Percentiles rank a stretch among this genome's conserved stretches.
Conservation (phyloP, 2,113 vertebrate species). For the Gymnarchus niloticus region DNA sequence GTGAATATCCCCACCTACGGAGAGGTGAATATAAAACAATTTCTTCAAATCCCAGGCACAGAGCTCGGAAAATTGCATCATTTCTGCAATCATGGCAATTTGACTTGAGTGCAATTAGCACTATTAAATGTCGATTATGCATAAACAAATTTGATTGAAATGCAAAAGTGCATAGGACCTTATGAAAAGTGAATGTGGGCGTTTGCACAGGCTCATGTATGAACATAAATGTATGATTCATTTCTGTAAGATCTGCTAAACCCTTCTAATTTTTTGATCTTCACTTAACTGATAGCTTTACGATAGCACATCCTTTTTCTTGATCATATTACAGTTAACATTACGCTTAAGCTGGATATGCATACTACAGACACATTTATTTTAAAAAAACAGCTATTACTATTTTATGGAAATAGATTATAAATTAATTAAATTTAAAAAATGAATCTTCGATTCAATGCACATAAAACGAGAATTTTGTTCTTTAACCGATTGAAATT, state of each 20-base stretch:
- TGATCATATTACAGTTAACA: neutral
- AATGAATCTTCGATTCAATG: neutral
- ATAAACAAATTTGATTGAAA: constrained; percentile 92
- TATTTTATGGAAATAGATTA: neutral
- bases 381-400: neutral
- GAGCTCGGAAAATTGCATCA: constrained; percentile 89
- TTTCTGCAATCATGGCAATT: constrained; percentile 98
- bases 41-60: constrained; percentile 88
- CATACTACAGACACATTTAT: neutral
- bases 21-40: constrained; percentile 90
- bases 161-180: constrained; percentile 60
- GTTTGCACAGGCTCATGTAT: constrained; percentile 14
- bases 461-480: neutral
- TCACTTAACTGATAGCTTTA: neutral
- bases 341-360: neutral
- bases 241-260: constrained; percentile 16
- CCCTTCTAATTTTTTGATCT: neutral
- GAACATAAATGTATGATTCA: constrained; percentile 6
- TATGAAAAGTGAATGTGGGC: constrained; percentile 19
- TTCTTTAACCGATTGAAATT: neutral
- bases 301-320: neutral
- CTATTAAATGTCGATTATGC: constrained; percentile 92
- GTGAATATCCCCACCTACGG: constrained; percentile 87
- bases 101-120: constrained; percentile 93
- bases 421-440: neutral